These are phyloP conservation scores for Lucilia cuprina DNA, from an alignment of 1,140 invertebrate species.

Conservation along the genomic window DNA sequence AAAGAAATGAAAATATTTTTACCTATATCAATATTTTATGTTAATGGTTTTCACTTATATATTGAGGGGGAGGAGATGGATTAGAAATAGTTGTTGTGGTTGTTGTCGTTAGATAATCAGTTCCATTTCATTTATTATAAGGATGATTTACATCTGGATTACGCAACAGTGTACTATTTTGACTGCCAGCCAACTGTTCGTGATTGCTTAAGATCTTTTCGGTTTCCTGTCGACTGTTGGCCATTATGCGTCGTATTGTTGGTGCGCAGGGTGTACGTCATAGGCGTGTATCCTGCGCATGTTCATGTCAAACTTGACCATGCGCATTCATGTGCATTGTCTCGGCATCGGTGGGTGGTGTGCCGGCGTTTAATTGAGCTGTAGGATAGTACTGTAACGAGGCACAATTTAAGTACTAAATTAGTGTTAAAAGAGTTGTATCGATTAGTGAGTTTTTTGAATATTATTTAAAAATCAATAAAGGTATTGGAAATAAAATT, in stretches of 20 bases:
- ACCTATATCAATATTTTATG: background rate
- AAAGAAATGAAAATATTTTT: background rate
- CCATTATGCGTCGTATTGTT: conserved; percentile 61
- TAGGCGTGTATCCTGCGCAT: conserved; percentile 60
- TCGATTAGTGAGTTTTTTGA: background rate
- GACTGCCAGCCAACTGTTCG: conserved; percentile 49
- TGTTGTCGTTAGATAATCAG: background rate
- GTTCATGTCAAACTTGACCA: conserved; percentile 72
- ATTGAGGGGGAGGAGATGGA: background rate
- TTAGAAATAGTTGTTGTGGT: background rate
- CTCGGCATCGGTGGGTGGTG: conserved; percentile 69
- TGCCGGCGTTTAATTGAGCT: conserved; percentile 70
- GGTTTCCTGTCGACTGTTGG: conserved; percentile 60
- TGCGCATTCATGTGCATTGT: conserved; percentile 79
- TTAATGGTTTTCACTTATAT: background rate
- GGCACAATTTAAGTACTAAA: conserved; percentile 59
- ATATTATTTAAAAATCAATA: background rate
- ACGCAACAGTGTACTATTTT: conserved; percentile 55
- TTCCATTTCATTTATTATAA: conserved; percentile 54
- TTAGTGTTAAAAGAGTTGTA: conserved; percentile 35
- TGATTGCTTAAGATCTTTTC: conserved; percentile 56
- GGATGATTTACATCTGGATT: conserved; percentile 54
- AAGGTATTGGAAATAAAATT: background rate
- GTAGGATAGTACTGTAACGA: conserved; percentile 79
- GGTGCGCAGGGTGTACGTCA: conserved; percentile 62